A percentile compares a stretch with the other conserved stretches of the same genome.
Evolutionary conservation across 1,140 invertebrate species (phyloP).

Genomic region (Acromyrmex echinatior): DNA sequence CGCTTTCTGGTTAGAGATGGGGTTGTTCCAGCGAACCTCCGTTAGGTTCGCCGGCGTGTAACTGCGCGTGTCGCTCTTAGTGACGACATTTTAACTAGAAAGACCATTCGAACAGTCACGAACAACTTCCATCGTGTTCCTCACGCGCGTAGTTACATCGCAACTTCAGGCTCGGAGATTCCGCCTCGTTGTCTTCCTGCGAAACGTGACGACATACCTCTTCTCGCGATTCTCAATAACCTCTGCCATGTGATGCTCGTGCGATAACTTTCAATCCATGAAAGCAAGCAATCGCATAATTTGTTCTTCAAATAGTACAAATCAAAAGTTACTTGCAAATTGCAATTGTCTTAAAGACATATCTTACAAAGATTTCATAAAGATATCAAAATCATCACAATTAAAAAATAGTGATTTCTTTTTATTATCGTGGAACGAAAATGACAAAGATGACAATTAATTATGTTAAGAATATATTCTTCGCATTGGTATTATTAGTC

Average conservation of each 20-base stretch:
- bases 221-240: conserved; percentile 7
- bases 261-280: neutral
- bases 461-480: too few relatives aligned
- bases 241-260: neutral
- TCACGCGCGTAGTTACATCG: conserved; percentile 41
- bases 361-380: neutral
- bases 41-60: conserved; percentile 54
- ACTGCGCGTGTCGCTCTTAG: conserved; percentile 65
- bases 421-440: too few relatives aligned
- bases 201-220: conserved; percentile 32
- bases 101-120: conserved; percentile 67
- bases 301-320: conserved; percentile 15
- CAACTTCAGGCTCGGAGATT: conserved; percentile 22
- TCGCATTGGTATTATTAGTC: too few relatives aligned
- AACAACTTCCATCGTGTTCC: conserved; percentile 65
- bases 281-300: neutral
- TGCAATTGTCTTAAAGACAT: neutral
- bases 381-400: too few relatives aligned
- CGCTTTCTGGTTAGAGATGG: conserved; percentile 55
- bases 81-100: conserved; percentile 73
- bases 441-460: too few relatives aligned
- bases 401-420: too few relatives aligned
- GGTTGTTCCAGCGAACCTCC: conserved; percentile 27
- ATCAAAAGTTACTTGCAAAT: neutral
- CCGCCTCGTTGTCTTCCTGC: conserved; percentile 24